Evolutionary conservation across 2,797 vertebrate species (phyloP).

Genomic region (Spinus pinus): DNA sequence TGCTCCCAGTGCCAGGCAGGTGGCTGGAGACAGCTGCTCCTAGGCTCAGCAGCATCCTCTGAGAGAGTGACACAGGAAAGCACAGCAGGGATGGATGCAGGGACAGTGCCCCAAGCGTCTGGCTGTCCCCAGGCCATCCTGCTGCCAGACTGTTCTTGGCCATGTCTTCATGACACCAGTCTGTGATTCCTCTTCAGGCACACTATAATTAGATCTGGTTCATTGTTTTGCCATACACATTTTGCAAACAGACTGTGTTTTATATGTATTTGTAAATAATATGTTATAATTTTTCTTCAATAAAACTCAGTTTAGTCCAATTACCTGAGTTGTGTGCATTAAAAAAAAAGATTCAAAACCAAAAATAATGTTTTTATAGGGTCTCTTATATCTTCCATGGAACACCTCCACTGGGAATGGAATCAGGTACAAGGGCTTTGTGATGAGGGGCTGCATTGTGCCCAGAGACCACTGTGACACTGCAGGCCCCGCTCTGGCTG

Average conservation of each 20-base stretch:
- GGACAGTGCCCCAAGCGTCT: not conserved
- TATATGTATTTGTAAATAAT: not conserved
- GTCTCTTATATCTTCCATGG: not conserved
- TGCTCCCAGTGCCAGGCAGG: fast-evolving
- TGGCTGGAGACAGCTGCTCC: fast-evolving
- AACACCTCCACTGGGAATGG: not conserved
- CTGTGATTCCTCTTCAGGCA: not conserved
- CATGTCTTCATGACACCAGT: fast-evolving
- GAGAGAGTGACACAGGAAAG: not conserved
- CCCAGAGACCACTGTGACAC: not conserved
- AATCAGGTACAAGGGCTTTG: not conserved
- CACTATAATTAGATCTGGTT: not conserved
- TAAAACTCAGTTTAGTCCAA: not conserved
- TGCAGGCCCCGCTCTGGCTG: fast-evolving
- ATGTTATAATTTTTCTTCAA: not conserved
- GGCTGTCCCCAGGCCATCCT: not conserved
- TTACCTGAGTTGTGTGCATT: not conserved
- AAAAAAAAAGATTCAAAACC: not conserved
- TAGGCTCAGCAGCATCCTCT: fast-evolving
- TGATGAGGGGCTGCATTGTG: not conserved
- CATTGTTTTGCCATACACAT: fast-evolving
- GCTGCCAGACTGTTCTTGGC: not conserved
- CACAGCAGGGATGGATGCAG: not conserved
- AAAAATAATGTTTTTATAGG: not conserved
- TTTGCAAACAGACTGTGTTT: not conserved